Base-by-base conservation (phyloP, 2,888 invertebrate species). In the Nomada ruficornis region DNA sequence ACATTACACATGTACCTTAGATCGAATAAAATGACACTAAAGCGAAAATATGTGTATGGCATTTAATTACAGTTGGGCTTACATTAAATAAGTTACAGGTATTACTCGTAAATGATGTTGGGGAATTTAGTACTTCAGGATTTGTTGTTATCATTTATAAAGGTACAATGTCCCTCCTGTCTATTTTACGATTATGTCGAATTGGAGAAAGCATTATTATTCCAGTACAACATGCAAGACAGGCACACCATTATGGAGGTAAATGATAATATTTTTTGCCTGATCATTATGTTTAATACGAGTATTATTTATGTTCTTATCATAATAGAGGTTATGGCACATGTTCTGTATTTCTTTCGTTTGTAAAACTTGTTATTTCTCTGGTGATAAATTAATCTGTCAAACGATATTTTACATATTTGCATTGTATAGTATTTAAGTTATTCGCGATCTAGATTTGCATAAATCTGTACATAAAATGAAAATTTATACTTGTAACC, bases 181-280 rank as follows among this genome's bases (percentile, higher is more conserved):
- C 72, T 7, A 20, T 73, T 70, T 73, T 54, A 1, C 76, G 83
- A n/a, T 54, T 87, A 3, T 63, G 67, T 1, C 60, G 50, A 23
- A 54, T 83, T n/a, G 26, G 29, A 23, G 57, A 54, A 78, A 55
- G 29, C 23, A 76, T 75, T 50, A 54, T 80, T 68, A 72, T 86
- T 60, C 83, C 91, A 1, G 36, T 65, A n/a, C 86, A 88, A 69
- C 86, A 78, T 84, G 73, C 84, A 4, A 69, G 89, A 70, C 87
- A 88, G 74, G 42, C 55, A 2, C 88, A 83, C 44, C 68, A 70
- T 68, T 88, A 89, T 70, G 88, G 87, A 85, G 86, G 91, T 91
- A 89, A 81, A 23, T 36, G 36, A 23, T 10, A 55, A 54, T 42
- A 23, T 29, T 65, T 36, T 50, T 26, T 13, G 2, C 75, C 18